Evolutionary conservation across 1,140 invertebrate species (phyloP).

Genomic region (Pectinophora gossypiella): DNA sequence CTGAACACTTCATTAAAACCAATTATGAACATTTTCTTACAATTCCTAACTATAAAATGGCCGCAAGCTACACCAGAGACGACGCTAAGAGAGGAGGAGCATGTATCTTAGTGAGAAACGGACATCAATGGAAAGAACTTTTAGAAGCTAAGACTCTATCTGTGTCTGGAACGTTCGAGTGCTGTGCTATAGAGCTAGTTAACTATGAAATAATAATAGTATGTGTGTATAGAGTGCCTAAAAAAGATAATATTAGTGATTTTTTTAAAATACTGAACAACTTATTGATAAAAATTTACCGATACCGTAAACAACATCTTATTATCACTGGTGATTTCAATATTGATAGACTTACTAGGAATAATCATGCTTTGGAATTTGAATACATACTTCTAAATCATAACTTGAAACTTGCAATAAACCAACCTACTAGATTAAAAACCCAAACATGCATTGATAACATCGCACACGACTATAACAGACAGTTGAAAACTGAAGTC

Average conservation of each 20-base stretch:
- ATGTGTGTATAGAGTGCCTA: conserved; percentile 5
- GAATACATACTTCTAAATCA: background rate
- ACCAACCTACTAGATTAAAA: conserved; percentile 4
- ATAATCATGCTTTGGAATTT: background rate
- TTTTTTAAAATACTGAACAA: conserved; percentile 4
- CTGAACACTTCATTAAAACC: conserved; percentile 11
- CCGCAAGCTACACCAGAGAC: conserved; percentile 7
- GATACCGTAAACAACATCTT: background rate
- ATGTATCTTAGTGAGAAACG: conserved; percentile 13
- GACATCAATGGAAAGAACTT: conserved; percentile 7
- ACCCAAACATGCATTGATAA: conserved; percentile 23
- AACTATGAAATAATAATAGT: conserved; percentile 2
- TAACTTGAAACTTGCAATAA: conserved; percentile 4
- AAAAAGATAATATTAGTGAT: background rate
- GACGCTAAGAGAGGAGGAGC: conserved; percentile 15
- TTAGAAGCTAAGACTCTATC: conserved; percentile 3
- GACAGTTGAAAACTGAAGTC: conserved; percentile 6
- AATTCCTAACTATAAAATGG: conserved; percentile 12
- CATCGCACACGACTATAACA: conserved; percentile 12
- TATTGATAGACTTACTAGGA: background rate
- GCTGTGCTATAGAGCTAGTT: conserved; percentile 16
- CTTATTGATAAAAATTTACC: background rate
- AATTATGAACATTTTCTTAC: conserved; percentile 5
- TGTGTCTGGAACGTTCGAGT: conserved; percentile 8
- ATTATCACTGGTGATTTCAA: conserved; percentile 7